Evolutionary conservation across 1,140 invertebrate species (phyloP).

Genomic region (Leptinotarsa undecemlineata): DNA sequence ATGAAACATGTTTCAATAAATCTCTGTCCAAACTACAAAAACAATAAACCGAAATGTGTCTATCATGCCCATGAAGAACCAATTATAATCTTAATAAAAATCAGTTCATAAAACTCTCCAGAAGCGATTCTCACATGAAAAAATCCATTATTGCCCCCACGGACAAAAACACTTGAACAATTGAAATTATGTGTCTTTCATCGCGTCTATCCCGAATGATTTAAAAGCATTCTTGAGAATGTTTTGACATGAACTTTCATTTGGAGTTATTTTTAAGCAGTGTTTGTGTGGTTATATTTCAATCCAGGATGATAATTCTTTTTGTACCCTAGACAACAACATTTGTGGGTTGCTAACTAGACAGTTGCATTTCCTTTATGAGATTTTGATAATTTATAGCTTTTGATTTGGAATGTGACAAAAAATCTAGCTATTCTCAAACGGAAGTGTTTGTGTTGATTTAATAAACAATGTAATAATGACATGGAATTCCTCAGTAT

Average conservation of each 20-base stretch:
- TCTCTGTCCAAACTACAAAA: no score
- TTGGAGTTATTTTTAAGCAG: slow-evolving; percentile 8
- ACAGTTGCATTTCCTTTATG: neutral
- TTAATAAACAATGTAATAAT: no score
- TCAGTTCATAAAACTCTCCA: neutral
- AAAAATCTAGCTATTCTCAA: no score
- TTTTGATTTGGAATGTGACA: no score
- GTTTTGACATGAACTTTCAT: slow-evolving; percentile 16
- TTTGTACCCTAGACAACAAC: neutral
- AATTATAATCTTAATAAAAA: slow-evolving; percentile 1
- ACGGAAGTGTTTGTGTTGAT: no score
- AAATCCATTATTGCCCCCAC: slow-evolving; percentile 13
- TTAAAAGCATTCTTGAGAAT: slow-evolving; percentile 14
- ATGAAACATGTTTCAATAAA: no score
- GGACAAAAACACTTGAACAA: slow-evolving; percentile 4
- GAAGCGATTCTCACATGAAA: neutral
- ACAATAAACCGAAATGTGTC: no score
- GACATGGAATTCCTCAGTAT: no score
- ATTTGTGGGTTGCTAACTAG: neutral
- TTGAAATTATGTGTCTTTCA: slow-evolving; percentile 16
- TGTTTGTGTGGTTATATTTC: neutral
- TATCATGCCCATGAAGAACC: neutral
- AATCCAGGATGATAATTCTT: neutral
- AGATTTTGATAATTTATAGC: no score
- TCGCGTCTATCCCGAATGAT: neutral